phyloP scores from a whole-genome alignment of 35 echinoderm and acorn worm species.

The Ophiothrix spiculata region DNA sequence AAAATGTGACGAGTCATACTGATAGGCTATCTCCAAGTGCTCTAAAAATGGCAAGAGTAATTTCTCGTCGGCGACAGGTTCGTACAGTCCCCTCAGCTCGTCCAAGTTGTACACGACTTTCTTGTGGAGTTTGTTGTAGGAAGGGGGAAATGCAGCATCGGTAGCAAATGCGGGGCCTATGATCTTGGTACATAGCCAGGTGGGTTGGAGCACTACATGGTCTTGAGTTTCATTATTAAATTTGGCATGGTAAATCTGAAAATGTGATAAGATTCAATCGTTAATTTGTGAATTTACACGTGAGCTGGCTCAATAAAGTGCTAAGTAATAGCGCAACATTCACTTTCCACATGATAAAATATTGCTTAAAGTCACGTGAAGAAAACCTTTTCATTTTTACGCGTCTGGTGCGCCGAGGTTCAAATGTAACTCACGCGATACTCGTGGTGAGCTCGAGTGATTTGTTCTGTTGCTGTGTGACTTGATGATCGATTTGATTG shows the following conservation, averaged over 20 bases:
- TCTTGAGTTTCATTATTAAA: conserved; percentile 10
- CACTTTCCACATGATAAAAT: no score
- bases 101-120: not conserved
- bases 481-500: no score
- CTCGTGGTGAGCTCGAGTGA: no score
- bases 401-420: no score
- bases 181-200: conserved; percentile 3
- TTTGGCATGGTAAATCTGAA: conserved; percentile 1
- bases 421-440: no score
- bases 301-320: no score
- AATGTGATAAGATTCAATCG: no score
- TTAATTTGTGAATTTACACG: no score
- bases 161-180: not conserved
- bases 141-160: not conserved
- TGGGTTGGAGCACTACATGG: not conserved
- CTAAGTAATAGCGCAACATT: no score
- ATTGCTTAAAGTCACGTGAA: no score
- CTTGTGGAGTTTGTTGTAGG: not conserved
- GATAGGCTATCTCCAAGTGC: not conserved
- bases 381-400: no score
- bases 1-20: not conserved
- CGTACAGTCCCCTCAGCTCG: not conserved
- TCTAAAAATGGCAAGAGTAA: not conserved
- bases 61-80: not conserved
- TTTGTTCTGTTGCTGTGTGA: no score